A percentile compares a stretch with the other conserved stretches of the same genome.
These are phyloP conservation scores for Sminthurinus aureus DNA, from an alignment of 2,888 invertebrate species.

Conservation along the genomic window DNA sequence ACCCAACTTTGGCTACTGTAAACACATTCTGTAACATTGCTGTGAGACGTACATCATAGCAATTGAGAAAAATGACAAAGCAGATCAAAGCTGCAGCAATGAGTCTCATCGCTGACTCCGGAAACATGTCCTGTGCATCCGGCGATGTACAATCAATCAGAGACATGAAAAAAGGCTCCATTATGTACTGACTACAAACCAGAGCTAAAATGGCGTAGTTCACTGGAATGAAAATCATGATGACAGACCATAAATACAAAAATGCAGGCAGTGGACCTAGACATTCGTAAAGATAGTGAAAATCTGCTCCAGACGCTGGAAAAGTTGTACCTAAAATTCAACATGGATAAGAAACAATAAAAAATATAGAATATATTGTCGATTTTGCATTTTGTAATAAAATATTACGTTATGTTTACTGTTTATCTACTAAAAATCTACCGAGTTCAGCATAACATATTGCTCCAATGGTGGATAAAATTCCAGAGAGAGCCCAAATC, in stretches of 20 bases:
- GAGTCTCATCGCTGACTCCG: conserved; percentile 47
- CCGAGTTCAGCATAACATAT: conserved; percentile 54
- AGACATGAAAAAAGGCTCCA: conserved; percentile 47
- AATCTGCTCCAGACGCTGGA: conserved; percentile 52
- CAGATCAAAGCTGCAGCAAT: conserved; percentile 48
- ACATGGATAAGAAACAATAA: too few relatives aligned
- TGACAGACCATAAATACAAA: conserved; percentile 50
- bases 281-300: conserved; percentile 51
- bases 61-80: conserved; percentile 52
- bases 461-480: conserved; percentile 51
- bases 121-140: neutral
- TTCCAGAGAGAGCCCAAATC: conserved; percentile 53
- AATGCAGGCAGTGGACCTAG: conserved; percentile 54
- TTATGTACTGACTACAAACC: conserved; percentile 53
- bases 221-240: conserved; percentile 53
- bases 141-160: neutral
- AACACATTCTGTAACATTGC: conserved; percentile 52
- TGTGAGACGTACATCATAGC: conserved; percentile 49
- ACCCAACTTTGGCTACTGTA: conserved; percentile 52
- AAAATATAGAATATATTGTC: too few relatives aligned
- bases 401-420: too few relatives aligned
- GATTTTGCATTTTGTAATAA: too few relatives aligned
- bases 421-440: too few relatives aligned
- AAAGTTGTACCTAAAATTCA: conserved; percentile 49
- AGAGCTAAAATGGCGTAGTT: conserved; percentile 54